Evolutionary conservation across 2,113 vertebrate species (phyloP).

Genomic region (Channa argus): DNA sequence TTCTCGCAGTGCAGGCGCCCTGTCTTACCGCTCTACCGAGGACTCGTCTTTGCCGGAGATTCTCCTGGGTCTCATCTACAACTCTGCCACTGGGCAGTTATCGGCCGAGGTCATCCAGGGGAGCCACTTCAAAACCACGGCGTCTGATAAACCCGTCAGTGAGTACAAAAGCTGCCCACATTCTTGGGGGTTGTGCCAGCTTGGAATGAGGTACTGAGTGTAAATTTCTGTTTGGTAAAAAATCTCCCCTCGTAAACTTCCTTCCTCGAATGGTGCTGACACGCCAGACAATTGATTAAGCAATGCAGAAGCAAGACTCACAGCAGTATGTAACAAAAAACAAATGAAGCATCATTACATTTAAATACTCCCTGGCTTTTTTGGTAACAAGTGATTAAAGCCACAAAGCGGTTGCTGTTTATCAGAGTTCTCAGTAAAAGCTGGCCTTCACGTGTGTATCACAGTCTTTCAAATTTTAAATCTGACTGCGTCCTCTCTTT

Average conservation of each 20-base stretch:
- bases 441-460: conserved; percentile 27
- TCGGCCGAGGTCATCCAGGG: conserved; percentile 98
- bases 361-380: conserved; percentile 36
- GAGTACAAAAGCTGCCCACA: conserved; percentile 30
- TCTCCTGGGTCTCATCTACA: conserved; percentile 95
- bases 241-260: not conserved
- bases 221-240: not conserved
- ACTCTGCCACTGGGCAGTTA: conserved; percentile 92
- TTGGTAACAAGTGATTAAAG: conserved; percentile 31
- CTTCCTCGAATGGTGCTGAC: conserved; percentile 7
- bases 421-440: conserved; percentile 16
- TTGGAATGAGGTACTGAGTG: not conserved
- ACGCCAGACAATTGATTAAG: conserved; percentile 29
- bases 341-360: conserved; percentile 17
- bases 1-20: conserved; percentile 90
- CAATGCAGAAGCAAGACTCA: conserved; percentile 30
- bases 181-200: no score
- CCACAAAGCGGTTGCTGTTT: conserved; percentile 13
- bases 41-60: conserved; percentile 92
- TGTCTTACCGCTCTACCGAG: conserved; percentile 92
- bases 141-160: conserved; percentile 93
- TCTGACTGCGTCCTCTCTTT: conserved; percentile 49
- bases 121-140: conserved; percentile 96
- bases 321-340: conserved; percentile 6
- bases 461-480: conserved; percentile 13